phyloP scores from a whole-genome alignment of 2,797 vertebrate species.

The Loris lydekkerianus region DNA sequence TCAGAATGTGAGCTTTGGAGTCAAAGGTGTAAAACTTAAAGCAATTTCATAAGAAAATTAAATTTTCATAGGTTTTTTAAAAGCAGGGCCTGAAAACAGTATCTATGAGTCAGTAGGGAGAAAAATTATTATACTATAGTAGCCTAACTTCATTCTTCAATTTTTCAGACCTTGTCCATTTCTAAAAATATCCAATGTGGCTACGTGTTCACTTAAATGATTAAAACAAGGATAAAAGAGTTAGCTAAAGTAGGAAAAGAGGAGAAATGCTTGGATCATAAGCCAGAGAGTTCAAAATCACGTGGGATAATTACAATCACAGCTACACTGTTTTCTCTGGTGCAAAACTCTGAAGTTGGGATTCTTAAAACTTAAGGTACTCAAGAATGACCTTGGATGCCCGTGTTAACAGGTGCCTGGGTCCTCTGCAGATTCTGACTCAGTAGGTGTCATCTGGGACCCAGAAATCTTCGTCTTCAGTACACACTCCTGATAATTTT shows the following conservation, averaged over 20 bases:
- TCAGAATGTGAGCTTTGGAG: conserved; percentile 49
- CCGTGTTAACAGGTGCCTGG: background rate
- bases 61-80: background rate
- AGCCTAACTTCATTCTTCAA: conserved; percentile 45
- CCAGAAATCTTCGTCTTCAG: background rate
- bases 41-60: conserved; percentile 29
- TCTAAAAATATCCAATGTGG: conserved; percentile 38
- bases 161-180: background rate
- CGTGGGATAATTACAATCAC: background rate
- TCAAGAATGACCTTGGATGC: background rate
- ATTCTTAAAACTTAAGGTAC: background rate
- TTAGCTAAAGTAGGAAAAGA: background rate
- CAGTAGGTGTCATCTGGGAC: background rate
- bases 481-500: background rate
- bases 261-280: background rate
- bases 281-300: background rate
- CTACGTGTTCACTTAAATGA: background rate
- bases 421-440: background rate
- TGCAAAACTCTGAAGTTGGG: background rate
- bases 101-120: background rate
- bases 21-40: conserved; percentile 38
- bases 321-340: background rate
- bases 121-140: background rate
- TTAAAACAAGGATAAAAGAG: conserved; percentile 22
- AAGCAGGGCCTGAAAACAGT: conserved; percentile 5